A percentile compares a stretch with the other conserved stretches of the same genome.
These are phyloP conservation scores for Caenorhabditis angaria DNA, from an alignment of 2,888 invertebrate genomes.

Conservation along the genomic window DNA sequence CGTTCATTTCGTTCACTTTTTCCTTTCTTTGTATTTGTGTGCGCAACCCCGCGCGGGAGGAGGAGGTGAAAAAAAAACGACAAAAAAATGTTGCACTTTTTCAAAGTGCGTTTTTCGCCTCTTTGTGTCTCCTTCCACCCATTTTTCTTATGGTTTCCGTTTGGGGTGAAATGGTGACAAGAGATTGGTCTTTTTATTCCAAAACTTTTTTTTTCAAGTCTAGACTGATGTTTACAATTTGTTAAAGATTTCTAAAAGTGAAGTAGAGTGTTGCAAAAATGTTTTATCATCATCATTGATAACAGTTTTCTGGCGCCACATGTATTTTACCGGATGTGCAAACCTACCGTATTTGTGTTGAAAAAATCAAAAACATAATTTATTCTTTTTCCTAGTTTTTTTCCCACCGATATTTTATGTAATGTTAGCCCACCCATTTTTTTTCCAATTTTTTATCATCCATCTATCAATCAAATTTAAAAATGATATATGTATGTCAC, in stretches of 20 bases:
- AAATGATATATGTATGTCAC: neutral
- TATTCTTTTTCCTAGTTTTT: neutral
- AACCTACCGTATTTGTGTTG: no score
- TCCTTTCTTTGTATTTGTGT: neutral
- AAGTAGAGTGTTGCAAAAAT: no score
- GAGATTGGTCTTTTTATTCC: neutral
- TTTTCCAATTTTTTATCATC: constrained; percentile 11
- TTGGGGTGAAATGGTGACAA: no score
- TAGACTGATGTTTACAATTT: no score
- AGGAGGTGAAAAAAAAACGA: neutral
- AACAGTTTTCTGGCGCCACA: no score
- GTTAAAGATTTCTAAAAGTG: no score
- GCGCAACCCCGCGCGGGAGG: neutral
- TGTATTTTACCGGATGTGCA: no score
- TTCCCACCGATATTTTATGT: neutral
- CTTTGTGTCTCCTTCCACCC: constrained; percentile 14
- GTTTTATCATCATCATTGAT: no score
- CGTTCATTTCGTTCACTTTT: neutral
- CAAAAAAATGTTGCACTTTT: constrained; percentile 6
- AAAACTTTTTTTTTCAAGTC: neutral
- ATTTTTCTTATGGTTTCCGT: constrained; percentile 2
- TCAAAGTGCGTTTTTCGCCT: constrained; percentile 8
- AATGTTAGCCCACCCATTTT: neutral
- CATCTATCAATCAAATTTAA: constrained; percentile 2
- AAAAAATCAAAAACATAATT: no score